Conservation (phyloP, 2,113 vertebrate species). For the Mirounga angustirostris region DNA sequence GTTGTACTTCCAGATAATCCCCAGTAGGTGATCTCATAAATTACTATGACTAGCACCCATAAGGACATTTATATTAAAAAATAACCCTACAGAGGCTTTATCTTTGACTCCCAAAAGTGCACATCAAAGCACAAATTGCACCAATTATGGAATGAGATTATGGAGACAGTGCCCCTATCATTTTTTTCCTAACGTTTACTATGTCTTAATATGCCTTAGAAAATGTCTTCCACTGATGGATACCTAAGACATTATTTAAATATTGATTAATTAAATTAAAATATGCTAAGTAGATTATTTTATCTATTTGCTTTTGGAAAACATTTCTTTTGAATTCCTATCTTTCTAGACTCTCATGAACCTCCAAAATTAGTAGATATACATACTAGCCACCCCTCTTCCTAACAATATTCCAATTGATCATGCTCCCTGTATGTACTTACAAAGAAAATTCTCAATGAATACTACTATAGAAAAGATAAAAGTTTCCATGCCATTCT, state of each 20-base stretch:
- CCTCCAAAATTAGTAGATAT: neutral
- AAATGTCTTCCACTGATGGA: neutral
- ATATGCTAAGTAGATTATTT: neutral
- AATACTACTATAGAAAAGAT: neutral
- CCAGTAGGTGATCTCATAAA: neutral
- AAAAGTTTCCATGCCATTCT: neutral
- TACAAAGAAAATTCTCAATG: neutral
- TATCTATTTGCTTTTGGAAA: neutral
- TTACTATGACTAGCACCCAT: neutral
- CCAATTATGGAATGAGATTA: neutral
- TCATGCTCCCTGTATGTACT: neutral
- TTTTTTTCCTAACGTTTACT: neutral
- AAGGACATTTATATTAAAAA: slow-evolving; percentile 30
- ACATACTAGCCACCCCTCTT: neutral
- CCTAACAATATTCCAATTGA: neutral
- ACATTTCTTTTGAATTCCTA: neutral
- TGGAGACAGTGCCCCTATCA: neutral
- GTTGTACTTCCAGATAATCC: neutral
- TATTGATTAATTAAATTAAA: neutral
- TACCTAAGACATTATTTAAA: neutral
- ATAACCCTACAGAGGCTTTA: neutral
- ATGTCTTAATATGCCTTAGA: neutral
- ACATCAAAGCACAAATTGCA: neutral
- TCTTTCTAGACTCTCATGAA: neutral
- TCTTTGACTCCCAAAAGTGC: neutral